Conservation (phyloP, 2,797 vertebrate species). For the Helicolenus hilgendorfi region DNA sequence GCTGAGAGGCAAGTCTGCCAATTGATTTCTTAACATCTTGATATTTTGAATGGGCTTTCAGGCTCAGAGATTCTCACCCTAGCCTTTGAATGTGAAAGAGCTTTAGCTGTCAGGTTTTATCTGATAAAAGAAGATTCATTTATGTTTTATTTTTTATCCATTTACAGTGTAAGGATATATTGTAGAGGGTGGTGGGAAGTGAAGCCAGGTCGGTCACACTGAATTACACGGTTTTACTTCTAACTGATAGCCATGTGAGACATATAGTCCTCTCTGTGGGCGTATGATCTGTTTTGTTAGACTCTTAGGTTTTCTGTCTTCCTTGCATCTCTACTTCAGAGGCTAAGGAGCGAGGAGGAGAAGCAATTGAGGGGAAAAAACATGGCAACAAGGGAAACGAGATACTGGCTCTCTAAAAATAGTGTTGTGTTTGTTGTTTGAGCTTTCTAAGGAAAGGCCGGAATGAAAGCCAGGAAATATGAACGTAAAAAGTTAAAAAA, state of each 20-base stretch:
- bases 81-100: neutral
- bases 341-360: neutral
- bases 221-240: neutral
- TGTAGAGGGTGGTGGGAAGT: neutral
- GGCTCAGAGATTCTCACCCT: neutral
- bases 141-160: neutral
- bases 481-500: constrained; percentile 39
- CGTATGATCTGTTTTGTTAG: neutral
- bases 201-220: neutral
- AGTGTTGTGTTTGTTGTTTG: neutral
- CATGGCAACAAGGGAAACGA: constrained; percentile 1
- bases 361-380: neutral
- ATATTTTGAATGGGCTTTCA: neutral
- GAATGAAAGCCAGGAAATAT: constrained; percentile 57
- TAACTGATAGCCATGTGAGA: neutral
- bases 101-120: neutral
- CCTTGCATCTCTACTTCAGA: neutral
- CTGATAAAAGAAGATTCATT: neutral
- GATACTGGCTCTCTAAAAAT: neutral
- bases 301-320: neutral
- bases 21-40: neutral
- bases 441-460: constrained; percentile 17
- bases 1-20: neutral
- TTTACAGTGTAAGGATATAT: neutral
- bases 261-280: neutral